Evolutionary conservation across 2,888 invertebrate genomes (phyloP).

Genomic region (Cotesia congregata): DNA sequence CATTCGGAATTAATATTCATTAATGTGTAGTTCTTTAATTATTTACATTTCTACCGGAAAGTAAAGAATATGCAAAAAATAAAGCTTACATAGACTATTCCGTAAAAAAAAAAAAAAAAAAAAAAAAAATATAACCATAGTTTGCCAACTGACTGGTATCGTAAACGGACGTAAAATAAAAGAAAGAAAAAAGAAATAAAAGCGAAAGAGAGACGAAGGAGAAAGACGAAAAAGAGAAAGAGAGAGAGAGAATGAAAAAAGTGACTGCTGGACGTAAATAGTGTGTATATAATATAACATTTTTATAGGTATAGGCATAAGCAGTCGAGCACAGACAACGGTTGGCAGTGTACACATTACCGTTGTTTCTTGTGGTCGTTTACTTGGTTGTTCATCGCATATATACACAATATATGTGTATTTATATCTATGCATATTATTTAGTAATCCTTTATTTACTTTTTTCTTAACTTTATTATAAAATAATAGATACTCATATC

Average conservation of each 20-base stretch:
- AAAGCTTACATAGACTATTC: not conserved
- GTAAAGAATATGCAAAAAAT: not conserved
- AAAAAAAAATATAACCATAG: not conserved
- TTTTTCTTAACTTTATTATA: not conserved
- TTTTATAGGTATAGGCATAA: not conserved
- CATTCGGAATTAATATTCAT: not conserved
- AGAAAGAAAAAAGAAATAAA: not conserved
- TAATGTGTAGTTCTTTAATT: not conserved
- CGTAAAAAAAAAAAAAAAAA: not conserved
- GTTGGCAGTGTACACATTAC: constrained; percentile 31
- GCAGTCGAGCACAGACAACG: constrained; percentile 38
- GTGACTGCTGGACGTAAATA: constrained; percentile 13
- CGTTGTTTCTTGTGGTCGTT: constrained; percentile 25
- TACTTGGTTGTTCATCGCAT: constrained; percentile 7
- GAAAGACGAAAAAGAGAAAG: not conserved
- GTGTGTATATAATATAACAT: constrained; percentile 15
- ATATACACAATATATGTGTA: not conserved
- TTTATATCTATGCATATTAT: not conserved
- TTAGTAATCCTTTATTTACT: not conserved
- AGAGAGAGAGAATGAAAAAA: constrained; percentile 19
- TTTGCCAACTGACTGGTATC: not conserved
- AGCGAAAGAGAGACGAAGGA: not conserved
- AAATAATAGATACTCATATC: too few relatives aligned
- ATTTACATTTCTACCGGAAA: not conserved
- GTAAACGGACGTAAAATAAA: not conserved